Evolutionary conservation across 2,888 invertebrate genomes (phyloP).

Genomic region (Drosophila mimica): DNA sequence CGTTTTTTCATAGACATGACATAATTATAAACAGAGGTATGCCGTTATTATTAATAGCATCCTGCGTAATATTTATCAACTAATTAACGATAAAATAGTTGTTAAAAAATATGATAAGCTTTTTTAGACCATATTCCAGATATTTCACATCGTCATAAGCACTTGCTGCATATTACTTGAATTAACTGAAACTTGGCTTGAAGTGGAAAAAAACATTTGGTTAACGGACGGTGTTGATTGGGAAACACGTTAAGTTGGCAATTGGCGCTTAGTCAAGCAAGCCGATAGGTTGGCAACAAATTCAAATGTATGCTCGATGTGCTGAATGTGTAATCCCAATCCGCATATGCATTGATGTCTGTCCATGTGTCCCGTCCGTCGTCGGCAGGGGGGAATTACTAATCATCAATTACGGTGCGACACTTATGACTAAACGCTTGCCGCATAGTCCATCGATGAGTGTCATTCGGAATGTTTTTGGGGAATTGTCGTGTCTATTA

Average conservation of each 20-base stretch:
- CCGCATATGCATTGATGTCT: slow-evolving; percentile 11
- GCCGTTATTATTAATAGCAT: background rate
- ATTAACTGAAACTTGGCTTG: background rate
- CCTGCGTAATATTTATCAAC: background rate
- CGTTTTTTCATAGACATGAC: background rate
- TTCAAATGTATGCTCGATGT: slow-evolving; percentile 7
- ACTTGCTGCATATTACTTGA: background rate
- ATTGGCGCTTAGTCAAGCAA: slow-evolving; percentile 28
- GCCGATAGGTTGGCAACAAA: slow-evolving; percentile 14
- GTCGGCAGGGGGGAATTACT: slow-evolving; percentile 51
- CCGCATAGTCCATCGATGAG: slow-evolving; percentile 64
- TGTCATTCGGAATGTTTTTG: slow-evolving; percentile 32
- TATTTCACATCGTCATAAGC: background rate
- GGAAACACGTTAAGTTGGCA: slow-evolving; percentile 35
- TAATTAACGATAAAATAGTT: background rate
- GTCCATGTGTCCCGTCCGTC: slow-evolving; percentile 33
- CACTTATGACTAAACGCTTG: slow-evolving; percentile 70
- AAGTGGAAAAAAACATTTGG: background rate
- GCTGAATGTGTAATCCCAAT: background rate
- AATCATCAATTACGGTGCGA: slow-evolving; percentile 71
- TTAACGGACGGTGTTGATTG: slow-evolving; percentile 25
- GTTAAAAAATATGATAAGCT: background rate
- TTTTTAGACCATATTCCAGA: background rate
- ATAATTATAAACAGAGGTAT: background rate
- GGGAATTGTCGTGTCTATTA: slow-evolving; percentile 62